These are phyloP conservation scores for Alcedo quadribrachys DNA, from an alignment of 2,797 vertebrate genomes.

Conservation along the genomic window DNA sequence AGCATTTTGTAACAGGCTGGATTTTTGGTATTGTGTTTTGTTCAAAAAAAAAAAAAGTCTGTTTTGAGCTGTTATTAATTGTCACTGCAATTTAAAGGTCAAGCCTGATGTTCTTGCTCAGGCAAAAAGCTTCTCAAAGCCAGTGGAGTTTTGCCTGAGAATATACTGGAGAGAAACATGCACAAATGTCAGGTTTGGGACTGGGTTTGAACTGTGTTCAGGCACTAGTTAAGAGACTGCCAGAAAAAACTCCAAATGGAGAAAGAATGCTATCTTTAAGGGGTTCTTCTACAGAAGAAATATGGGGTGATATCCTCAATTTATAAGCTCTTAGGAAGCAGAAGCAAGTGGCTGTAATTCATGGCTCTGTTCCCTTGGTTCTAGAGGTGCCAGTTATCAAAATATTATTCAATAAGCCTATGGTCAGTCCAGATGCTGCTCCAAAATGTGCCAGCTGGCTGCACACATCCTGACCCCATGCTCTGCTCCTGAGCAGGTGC, in stretches of 20 bases:
- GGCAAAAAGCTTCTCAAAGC: constrained; percentile 44
- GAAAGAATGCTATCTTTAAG: constrained; percentile 21
- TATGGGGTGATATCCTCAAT: background rate
- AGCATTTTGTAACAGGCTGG: background rate
- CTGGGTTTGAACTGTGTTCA: constrained; percentile 37
- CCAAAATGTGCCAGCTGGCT: background rate
- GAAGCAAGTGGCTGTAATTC: background rate
- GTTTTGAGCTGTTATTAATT: constrained; percentile 58
- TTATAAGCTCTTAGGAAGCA: background rate
- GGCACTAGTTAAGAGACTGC: constrained; percentile 3
- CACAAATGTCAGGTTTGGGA: constrained; percentile 58
- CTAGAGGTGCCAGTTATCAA: background rate
- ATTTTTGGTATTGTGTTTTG: constrained; percentile 24
- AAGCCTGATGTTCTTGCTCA: constrained; percentile 50
- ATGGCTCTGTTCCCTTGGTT: background rate
- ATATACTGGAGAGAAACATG: constrained; percentile 48
- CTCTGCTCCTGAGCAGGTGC: background rate
- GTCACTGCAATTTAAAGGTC: constrained; percentile 63
- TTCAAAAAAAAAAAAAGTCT: background rate
- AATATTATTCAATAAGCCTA: background rate
- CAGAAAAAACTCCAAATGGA: constrained; percentile 30
- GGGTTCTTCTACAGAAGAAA: background rate
- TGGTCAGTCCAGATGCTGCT: background rate
- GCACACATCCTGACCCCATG: background rate
- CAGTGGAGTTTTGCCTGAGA: constrained; percentile 67